Percentiles rank a stretch among this genome's conserved stretches.
phyloP scores from a whole-genome alignment of 2,797 vertebrate genomes.

The Lates japonicus region DNA sequence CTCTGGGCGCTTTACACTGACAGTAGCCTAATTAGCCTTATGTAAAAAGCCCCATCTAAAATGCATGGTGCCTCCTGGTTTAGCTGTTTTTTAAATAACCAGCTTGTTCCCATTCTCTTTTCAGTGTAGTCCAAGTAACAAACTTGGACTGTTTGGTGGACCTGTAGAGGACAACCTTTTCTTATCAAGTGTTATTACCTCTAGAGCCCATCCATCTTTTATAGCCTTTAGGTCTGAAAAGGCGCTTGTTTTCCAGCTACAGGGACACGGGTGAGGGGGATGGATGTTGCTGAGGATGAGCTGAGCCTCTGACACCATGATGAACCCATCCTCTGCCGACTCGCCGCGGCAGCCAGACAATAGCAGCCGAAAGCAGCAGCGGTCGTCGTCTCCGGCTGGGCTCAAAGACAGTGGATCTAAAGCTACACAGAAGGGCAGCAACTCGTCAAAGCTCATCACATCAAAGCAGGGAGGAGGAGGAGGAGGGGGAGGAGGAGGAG shows the following conservation, averaged over 20 bases:
- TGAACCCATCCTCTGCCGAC: slow-evolving; percentile 85
- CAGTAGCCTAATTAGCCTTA: slow-evolving; percentile 35
- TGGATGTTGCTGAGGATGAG: slow-evolving; percentile 70
- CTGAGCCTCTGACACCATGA: slow-evolving; percentile 85
- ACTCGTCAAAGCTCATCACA: slow-evolving; percentile 74
- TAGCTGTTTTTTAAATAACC: too few species aligned
- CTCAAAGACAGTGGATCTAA: slow-evolving; percentile 85
- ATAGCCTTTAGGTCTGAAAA: slow-evolving; percentile 15
- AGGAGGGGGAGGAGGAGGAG: slow-evolving; percentile 70
- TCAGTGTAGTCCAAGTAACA: neutral
- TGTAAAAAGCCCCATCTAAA: neutral
- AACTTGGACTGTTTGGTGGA: slow-evolving; percentile 16
- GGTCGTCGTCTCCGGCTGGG: slow-evolving; percentile 91
- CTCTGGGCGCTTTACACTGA: slow-evolving; percentile 9
- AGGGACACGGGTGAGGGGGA: slow-evolving; percentile 37
- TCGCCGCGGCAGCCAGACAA: slow-evolving; percentile 84
- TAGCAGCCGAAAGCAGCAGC: slow-evolving; percentile 88
- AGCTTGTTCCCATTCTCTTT: neutral
- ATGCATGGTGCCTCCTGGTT: neutral
- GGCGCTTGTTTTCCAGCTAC: slow-evolving; percentile 19
- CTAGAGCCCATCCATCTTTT: neutral
- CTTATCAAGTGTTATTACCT: neutral
- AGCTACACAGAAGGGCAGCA: slow-evolving; percentile 80
- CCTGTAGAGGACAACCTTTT: slow-evolving; percentile 26
- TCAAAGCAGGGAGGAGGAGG: slow-evolving; percentile 74